A percentile compares a stretch with the other conserved stretches of the same genome.
phyloP scores from a whole-genome alignment of 1,140 invertebrate species.

The Melitaea cinxia region DNA sequence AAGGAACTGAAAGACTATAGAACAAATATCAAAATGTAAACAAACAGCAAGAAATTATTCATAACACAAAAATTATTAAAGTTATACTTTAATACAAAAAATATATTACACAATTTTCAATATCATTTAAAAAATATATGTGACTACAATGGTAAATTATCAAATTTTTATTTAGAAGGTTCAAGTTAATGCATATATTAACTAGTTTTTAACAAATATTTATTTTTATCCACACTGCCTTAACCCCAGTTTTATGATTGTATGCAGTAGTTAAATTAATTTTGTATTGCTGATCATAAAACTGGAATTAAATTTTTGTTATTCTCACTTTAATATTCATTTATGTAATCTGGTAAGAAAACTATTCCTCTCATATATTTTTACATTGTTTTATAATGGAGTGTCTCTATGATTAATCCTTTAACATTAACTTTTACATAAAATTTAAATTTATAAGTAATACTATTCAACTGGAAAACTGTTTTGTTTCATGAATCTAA shows the following conservation, averaged over 20 bases:
- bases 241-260: background rate
- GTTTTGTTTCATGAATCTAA: conserved; percentile 11
- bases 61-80: background rate
- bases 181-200: too few species aligned
- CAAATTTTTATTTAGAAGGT: too few species aligned
- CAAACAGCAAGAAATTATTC: background rate
- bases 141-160: too few species aligned
- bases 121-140: too few species aligned
- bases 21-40: conserved; percentile 33
- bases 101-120: too few species aligned
- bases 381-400: background rate
- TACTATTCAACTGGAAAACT: conserved; percentile 15
- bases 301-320: background rate
- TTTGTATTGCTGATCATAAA: background rate
- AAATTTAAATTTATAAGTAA: conserved; percentile 13
- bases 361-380: background rate
- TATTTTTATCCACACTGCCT: too few species aligned
- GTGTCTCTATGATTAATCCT: background rate
- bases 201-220: too few species aligned
- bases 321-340: background rate
- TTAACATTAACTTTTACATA: conserved; percentile 2
- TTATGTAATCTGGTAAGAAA: background rate
- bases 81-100: too few species aligned
- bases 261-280: background rate
- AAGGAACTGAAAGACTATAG: conserved; percentile 65